A percentile compares a stretch with the other conserved stretches of the same genome.
Evolutionary conservation across 2,113 vertebrate species (phyloP).

Genomic region (Sphaerodactylus townsendi): DNA sequence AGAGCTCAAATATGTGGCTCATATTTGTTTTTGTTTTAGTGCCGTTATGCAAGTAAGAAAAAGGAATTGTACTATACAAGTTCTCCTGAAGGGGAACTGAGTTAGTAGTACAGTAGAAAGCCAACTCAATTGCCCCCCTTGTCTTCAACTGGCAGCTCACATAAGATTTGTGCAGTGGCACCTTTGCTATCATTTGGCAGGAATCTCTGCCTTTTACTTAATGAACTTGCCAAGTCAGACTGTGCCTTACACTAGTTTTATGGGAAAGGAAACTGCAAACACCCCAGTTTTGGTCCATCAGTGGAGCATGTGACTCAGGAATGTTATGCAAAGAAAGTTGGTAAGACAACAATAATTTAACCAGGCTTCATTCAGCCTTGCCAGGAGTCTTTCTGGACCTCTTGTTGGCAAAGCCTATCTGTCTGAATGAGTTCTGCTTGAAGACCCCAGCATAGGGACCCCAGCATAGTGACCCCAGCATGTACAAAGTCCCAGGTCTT

Average conservation of each 20-base stretch:
- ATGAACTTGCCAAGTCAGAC: neutral
- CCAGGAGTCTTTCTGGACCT: neutral
- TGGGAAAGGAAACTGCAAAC: neutral
- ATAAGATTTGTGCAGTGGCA: neutral
- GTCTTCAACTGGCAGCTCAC: neutral
- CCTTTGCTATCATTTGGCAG: neutral
- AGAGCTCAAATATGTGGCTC: neutral
- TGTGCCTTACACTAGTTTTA: neutral
- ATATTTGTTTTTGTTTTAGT: neutral
- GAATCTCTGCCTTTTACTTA: neutral
- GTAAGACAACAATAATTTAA: neutral
- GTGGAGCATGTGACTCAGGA: neutral
- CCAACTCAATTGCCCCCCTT: neutral
- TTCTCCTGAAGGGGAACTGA: neutral
- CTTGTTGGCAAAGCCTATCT: neutral
- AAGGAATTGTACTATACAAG: neutral
- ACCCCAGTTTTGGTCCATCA: neutral
- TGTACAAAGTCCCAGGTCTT: neutral
- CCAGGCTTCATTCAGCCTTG: neutral
- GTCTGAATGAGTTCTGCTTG: neutral
- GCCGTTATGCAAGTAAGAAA: too few relatives aligned
- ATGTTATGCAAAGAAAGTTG: neutral
- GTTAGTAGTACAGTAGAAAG: constrained; percentile 1
- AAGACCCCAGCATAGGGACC: neutral
- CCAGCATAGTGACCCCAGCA: neutral